A percentile compares a stretch with the other conserved stretches of the same genome.
Evolutionary conservation across 2,797 vertebrate species (phyloP).

Genomic region (Acipenser oxyrinchus): DNA sequence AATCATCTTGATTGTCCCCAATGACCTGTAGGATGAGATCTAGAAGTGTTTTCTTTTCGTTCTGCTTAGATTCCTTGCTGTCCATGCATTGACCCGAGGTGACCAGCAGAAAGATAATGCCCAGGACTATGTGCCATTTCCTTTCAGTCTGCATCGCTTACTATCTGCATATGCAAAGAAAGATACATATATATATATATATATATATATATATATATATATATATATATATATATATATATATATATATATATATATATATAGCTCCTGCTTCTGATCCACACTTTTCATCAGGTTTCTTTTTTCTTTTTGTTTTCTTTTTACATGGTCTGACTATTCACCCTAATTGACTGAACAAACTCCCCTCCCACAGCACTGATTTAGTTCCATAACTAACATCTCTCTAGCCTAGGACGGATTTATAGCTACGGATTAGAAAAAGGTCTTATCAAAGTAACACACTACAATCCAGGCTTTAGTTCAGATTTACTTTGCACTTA

Average conservation of each 20-base stretch:
- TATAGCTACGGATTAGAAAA: constrained; percentile 28
- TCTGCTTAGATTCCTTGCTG: constrained; percentile 57
- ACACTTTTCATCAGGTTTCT: not conserved
- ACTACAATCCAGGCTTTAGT: constrained; percentile 17
- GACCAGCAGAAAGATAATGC: constrained; percentile 68
- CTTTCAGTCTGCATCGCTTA: constrained; percentile 73
- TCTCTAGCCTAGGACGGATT: constrained; percentile 11
- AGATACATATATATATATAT: constrained; percentile 11
- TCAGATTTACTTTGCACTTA: constrained; percentile 27
- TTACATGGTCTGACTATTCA: not conserved
- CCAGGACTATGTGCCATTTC: constrained; percentile 62
- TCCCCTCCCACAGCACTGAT: constrained; percentile 24
- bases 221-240: constrained; percentile 22
- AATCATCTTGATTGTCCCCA: constrained; percentile 58
- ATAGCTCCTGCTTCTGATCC: constrained; percentile 10
- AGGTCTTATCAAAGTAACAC: constrained; percentile 24
- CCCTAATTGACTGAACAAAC: constrained; percentile 19
- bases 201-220: constrained; percentile 23
- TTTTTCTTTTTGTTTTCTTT: not conserved
- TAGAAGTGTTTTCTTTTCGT: constrained; percentile 64
- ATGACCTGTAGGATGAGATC: constrained; percentile 70
- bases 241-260: constrained; percentile 20
- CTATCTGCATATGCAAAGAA: constrained; percentile 44
- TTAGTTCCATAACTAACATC: constrained; percentile 24
- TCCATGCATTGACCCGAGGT: constrained; percentile 61